Evolutionary conservation across 2,888 invertebrate species (phyloP), one percentile per base, ranked within the genome.

Genomic region (Drosophila stalkeri): DNA sequence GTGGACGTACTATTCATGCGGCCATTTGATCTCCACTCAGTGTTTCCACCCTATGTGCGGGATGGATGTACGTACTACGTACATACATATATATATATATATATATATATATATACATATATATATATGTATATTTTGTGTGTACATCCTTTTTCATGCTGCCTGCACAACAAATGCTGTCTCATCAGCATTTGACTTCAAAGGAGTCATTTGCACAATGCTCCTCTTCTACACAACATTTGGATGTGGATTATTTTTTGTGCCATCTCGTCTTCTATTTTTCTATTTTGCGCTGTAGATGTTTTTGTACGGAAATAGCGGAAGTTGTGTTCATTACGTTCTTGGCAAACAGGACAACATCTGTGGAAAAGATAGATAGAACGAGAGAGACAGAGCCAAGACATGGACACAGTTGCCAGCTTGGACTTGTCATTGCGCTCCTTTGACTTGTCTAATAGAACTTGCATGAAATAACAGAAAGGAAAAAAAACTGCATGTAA

Each of bases 241-340:
- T 44, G 44, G 57, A 31, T 46, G n/a, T 46, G 44, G 55, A 39
- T 46, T 46, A 66, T 52, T 33, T 46, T 44, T 37, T 47, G 33
- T 46, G 31, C 49, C n/a, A 1, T 51, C 23, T 46, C 33, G 35
- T 55, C 35, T 37, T n/a, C 7, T 16, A n/a, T n/a, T 41, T 44
- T 44, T 44, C 47, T 59, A 52, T 64, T 62, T 59, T 9, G 9
- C 54, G 47, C 63, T 62, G 47, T 51, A 23, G 20, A 49, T 73
- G 47, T 62, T 63, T 60, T 64, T 52, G 55, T 65, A 64, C 80
- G 82, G 75, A 89, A 85, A 73, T 73, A 65, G 66, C 90, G 85
- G 85, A 85, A 88, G 85, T 88, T 62, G 77, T 88, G 80, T 82
- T 85, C 89, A 90, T 85, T 85, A 90, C 88, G 89, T 85, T 80